Percentiles rank a stretch among this genome's conserved stretches.
Conservation (phyloP, 1,140 invertebrate genomes). For the Drosophila suzukii region DNA sequence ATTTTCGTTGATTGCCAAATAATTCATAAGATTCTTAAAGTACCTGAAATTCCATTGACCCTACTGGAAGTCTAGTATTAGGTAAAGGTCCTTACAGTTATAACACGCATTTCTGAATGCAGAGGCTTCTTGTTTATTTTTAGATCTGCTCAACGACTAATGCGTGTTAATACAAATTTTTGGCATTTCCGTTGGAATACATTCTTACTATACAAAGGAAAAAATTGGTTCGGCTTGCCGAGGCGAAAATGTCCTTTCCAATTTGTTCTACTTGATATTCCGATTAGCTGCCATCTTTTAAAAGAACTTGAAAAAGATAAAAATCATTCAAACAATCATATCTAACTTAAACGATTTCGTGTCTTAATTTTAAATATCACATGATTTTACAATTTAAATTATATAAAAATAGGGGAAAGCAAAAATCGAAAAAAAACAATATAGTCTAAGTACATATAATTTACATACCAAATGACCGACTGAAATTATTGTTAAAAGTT, state of each 20-base stretch:
- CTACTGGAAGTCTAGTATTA: constrained; percentile 70
- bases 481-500: constrained; percentile 84
- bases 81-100: constrained; percentile 62
- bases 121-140: constrained; percentile 42
- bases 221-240: constrained; percentile 38
- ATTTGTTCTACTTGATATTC: background rate
- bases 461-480: constrained; percentile 81
- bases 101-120: constrained; percentile 47
- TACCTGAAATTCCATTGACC: constrained; percentile 77
- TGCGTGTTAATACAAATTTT: constrained; percentile 17
- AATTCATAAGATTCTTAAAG: constrained; percentile 82
- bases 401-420: constrained; percentile 30
- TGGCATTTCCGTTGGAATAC: constrained; percentile 19
- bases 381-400: constrained; percentile 62
- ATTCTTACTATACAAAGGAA: constrained; percentile 7
- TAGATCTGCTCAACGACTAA: constrained; percentile 40
- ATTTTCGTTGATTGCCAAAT: constrained; percentile 75
- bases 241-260: constrained; percentile 48
- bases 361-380: constrained; percentile 76
- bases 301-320: constrained; percentile 30
- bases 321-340: constrained; percentile 78
- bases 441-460: constrained; percentile 79
- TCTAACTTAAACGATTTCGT: constrained; percentile 73
- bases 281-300: constrained; percentile 1
- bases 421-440: constrained; percentile 56